Evolutionary conservation across 2,797 vertebrate genomes (phyloP), one percentile per base, ranked within the genome.

Genomic region (Trematomus bernacchii): DNA sequence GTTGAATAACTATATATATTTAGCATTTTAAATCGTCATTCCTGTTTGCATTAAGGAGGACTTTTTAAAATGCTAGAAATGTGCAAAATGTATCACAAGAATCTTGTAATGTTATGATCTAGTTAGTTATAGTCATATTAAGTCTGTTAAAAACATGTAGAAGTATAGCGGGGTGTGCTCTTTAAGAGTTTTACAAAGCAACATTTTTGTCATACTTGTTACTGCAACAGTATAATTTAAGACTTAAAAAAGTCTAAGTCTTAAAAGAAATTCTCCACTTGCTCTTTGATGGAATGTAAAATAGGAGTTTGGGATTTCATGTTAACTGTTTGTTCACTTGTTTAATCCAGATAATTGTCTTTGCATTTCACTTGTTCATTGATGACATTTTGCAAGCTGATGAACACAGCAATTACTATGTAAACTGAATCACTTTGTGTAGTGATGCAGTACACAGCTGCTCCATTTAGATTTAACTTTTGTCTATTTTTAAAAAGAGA

Each of bases 401-500:
- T 33, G 16, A 74, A 61, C 9, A 21, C 19, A 71, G 37, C 5
- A 18, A n/a, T 69, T 30, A 53, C 19, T 55, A 10, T 65, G 47
- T 51, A 50, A 64, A 64, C 30, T 73, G 47, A 80, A 73, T 73
- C 30, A 10, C 8, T 52, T 53, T 76, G 72, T 82, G 44, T 72
- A 37, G 42, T 11, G 46, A 61, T 54, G 21, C 6, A 21, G 66
- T 59, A 37, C 43, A 52, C 42, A 72, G 61, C 62, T 30, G 51
- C 74, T 76, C 3, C 11, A 58, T 73, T 63, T 73, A 61, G 55
- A 63, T 19, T 9, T 37, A 48, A 40, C 33, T 50, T 62, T 55
- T 82, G 19, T 73, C 57, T 6, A 51, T 33, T n/a, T 47, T 62
- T 70, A 3, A 2, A 59, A 72, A 48, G 19, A 63, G 79, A 59